Conservation (phyloP, 2,113 vertebrate species). For the Nerophis lumbriciformis region DNA sequence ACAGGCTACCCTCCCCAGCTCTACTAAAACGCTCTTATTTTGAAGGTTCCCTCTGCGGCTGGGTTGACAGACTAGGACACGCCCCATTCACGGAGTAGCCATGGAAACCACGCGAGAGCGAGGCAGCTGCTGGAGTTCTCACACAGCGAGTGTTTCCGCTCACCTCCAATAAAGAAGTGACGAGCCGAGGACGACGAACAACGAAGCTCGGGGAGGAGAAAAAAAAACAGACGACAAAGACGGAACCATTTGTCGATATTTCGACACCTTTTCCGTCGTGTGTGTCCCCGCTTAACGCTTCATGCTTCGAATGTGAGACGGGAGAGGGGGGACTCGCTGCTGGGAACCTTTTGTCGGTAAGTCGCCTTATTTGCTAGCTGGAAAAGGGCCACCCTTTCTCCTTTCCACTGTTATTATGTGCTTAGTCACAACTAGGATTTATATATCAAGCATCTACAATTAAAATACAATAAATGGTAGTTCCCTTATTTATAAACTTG, state of each 20-base stretch:
- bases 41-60: constrained; percentile 23
- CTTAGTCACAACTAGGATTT: background rate
- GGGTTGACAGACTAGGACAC: constrained; percentile 31
- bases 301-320: constrained; percentile 64
- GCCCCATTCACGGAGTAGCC: constrained; percentile 56
- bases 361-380: constrained; percentile 51
- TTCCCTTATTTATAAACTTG: background rate
- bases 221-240: constrained; percentile 20
- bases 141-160: constrained; percentile 56
- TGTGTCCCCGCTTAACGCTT: constrained; percentile 21
- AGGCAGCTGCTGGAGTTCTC: constrained; percentile 58
- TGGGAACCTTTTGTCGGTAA: constrained; percentile 68
- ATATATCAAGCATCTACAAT: background rate
- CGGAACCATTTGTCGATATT: constrained; percentile 6
- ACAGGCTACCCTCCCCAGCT: background rate
- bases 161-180: constrained; percentile 48
- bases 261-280: constrained; percentile 6
- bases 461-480: background rate
- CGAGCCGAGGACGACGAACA: constrained; percentile 32
- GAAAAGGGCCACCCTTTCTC: constrained; percentile 36
- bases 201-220: constrained; percentile 20
- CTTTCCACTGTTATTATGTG: background rate
- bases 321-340: constrained; percentile 56
- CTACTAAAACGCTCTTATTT: constrained; percentile 35
- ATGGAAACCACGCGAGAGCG: constrained; percentile 69